Percentiles rank a stretch among this genome's conserved stretches.
These are phyloP conservation scores for Malurus cyaneus DNA, from an alignment of 2,113 vertebrate species.

Conservation along the genomic window DNA sequence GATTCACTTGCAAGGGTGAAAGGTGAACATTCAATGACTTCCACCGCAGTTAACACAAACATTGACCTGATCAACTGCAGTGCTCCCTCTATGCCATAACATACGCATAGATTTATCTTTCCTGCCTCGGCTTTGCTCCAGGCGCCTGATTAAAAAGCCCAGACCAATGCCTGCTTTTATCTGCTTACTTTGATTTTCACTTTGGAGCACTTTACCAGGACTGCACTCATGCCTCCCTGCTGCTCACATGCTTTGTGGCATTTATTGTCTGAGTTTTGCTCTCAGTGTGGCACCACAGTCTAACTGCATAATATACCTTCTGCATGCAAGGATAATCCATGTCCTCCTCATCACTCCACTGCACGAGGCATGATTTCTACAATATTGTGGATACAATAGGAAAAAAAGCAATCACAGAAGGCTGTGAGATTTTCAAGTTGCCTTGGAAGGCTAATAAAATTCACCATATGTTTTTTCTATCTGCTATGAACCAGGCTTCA, in stretches of 20 bases:
- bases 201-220: constrained; percentile 38
- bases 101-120: constrained; percentile 45
- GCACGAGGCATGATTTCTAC: background rate
- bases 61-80: constrained; percentile 32
- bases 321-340: background rate
- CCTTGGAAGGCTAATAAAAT: constrained; percentile 43
- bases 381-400: background rate
- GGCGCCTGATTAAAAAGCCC: constrained; percentile 58
- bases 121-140: constrained; percentile 35
- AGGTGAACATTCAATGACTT: constrained; percentile 55
- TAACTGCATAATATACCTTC: constrained; percentile 23
- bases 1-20: constrained; percentile 58
- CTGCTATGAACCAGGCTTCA: background rate
- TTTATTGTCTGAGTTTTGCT: constrained; percentile 65
- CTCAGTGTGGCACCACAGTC: constrained; percentile 26
- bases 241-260: constrained; percentile 39
- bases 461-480: constrained; percentile 45
- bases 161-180: constrained; percentile 54
- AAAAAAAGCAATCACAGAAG: constrained; percentile 26
- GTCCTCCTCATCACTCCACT: background rate
- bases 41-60: constrained; percentile 56
- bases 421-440: constrained; percentile 5
- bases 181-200: constrained; percentile 63
- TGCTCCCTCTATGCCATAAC: constrained; percentile 24
- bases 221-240: constrained; percentile 6